Percentiles rank a stretch among this genome's conserved stretches.
These are phyloP conservation scores for Odocoileus virginianus DNA, from an alignment of 2,113 vertebrate species.

Conservation along the genomic window DNA sequence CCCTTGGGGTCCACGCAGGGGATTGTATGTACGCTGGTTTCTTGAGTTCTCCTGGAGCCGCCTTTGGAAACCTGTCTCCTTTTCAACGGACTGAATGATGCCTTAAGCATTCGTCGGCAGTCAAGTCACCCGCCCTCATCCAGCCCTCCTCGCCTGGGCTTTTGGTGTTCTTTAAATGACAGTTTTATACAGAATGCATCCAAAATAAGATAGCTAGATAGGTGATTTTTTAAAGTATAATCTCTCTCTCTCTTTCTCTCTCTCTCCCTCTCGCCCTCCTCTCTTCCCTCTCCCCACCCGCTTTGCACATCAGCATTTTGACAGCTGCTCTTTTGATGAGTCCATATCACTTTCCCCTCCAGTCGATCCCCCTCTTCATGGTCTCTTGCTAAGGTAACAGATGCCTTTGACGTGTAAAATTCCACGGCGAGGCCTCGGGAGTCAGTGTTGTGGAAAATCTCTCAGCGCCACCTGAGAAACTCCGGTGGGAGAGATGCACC, in stretches of 20 bases:
- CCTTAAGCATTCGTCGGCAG: slow-evolving; percentile 8
- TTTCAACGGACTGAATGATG: neutral
- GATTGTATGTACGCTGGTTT: fast-evolving
- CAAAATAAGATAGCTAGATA: neutral
- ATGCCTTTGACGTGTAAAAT: neutral
- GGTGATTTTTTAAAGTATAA: neutral
- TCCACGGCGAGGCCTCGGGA: fast-evolving
- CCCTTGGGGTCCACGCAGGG: neutral
- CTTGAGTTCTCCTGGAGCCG: neutral
- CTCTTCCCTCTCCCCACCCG: neutral
- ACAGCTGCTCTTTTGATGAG: neutral
- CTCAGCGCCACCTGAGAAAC: neutral
- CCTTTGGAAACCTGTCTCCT: neutral
- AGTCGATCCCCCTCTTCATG: neutral
- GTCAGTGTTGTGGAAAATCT: neutral
- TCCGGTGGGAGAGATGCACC: neutral
- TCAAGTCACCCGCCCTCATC: neutral
- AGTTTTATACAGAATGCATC: neutral
- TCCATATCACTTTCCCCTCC: neutral
- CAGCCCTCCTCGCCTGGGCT: neutral
- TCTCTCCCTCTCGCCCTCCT: no score
- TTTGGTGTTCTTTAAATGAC: neutral
- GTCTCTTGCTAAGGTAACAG: neutral
- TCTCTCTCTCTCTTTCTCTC: no score
- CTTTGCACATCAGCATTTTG: neutral